Conservation (phyloP, 2,888 invertebrate species). For the Sipha maydis region DNA sequence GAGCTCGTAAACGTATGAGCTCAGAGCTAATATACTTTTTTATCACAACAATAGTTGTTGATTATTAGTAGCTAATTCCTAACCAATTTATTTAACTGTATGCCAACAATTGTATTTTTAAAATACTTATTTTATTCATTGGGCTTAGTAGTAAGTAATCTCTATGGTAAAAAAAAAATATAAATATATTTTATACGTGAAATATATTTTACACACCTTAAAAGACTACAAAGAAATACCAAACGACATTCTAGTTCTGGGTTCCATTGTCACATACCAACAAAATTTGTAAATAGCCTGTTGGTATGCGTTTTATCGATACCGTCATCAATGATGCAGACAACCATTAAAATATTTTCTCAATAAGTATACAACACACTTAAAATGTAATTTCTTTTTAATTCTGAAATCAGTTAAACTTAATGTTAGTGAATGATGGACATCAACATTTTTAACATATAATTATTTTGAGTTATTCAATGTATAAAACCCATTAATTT, state of each 20-base stretch:
- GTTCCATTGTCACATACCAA: constrained; percentile 54
- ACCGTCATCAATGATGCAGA: constrained; percentile 40
- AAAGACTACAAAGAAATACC: constrained; percentile 17
- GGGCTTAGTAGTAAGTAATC: not conserved
- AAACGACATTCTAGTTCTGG: constrained; percentile 58
- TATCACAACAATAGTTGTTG: not conserved
- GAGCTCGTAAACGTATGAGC: too few relatives aligned
- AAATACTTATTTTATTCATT: not conserved
- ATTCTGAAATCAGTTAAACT: not conserved
- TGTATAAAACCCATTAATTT: not conserved
- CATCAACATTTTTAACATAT: not conserved
- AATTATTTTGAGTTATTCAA: not conserved
- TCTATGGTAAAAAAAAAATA: not conserved
- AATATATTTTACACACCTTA: constrained; percentile 19
- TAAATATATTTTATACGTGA: not conserved
- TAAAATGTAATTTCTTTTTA: constrained; percentile 6
- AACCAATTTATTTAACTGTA: constrained; percentile 11
- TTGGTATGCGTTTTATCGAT: constrained; percentile 56
- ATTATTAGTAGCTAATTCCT: not conserved
- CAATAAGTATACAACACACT: not conserved
- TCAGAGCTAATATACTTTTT: not conserved
- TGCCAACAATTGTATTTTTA: not conserved
- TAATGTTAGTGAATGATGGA: not conserved
- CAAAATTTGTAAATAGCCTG: constrained; percentile 51
- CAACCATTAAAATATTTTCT: constrained; percentile 41